Evolutionary conservation across 1,140 invertebrate genomes (phyloP), one percentile per base, ranked within the genome.

Genomic region (Anastrepha ludens): DNA sequence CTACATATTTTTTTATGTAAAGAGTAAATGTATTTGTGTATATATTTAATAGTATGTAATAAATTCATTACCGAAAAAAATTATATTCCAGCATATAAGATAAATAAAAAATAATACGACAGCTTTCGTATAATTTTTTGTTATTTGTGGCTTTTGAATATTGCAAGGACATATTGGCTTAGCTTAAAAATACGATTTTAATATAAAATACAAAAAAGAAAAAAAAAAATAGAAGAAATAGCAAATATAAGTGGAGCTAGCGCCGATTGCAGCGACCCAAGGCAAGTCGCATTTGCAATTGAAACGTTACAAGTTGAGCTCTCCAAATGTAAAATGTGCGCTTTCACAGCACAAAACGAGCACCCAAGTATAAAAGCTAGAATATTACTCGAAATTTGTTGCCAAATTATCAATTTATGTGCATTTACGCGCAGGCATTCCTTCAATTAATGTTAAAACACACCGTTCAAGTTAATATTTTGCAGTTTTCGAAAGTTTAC

Each of bases 1-100:
- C 44, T 87, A 87, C 64, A 78, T 65, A 67, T 39, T 87, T 70
- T 87, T 70, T 70, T 41, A 67, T 67, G 41, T 67, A 87, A 44
- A 65, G 15, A 65, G 58, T 47, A 15, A 50, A 41, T 65, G 39
- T 87, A 65, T 58, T 87, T 65, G 65, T 60, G 65, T 67, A 70
- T 47, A 85, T 29, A 62, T 29, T 59, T 85, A 85, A 86, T 17
- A 86, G 29, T 86, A 86, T 86, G 29, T 62, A 59, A 86, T 59
- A 59, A 86, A 86, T 86, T 59, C 50, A 86, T 58, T 59, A 74
- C 44, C 9, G 47, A 74, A 74, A 74, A 44, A 74, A 74, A 47
- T 74, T 74, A 74, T 47, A 74, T 74, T 15, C 29, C 64, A 67
- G 29, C 64, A 50, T 47, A 74, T 74, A 47, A 39, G 44, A 47